phyloP scores from a whole-genome alignment of 2,113 vertebrate genomes.

The Menidia beryllina region DNA sequence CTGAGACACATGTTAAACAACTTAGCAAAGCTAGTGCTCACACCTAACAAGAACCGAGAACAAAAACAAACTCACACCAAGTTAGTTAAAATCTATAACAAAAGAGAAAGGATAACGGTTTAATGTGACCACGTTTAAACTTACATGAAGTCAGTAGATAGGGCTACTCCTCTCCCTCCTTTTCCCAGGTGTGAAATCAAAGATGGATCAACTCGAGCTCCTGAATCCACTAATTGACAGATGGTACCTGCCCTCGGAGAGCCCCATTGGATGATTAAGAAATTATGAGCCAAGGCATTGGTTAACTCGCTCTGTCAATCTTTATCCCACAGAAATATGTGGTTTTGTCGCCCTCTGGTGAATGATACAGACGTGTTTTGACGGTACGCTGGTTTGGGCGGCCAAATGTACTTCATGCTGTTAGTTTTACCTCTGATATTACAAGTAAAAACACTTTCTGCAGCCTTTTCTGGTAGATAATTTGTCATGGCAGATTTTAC shows the following conservation, averaged over 20 bases:
- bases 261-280: conserved; percentile 27
- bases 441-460: too few relatives aligned
- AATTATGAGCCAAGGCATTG: conserved; percentile 14
- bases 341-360: conserved; percentile 21
- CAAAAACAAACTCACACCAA: not conserved
- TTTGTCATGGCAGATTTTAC: not conserved
- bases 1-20: not conserved
- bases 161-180: rapidly evolving
- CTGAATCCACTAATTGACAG: rapidly evolving
- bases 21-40: too few relatives aligned
- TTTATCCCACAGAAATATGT: not conserved
- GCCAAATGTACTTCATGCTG: not conserved
- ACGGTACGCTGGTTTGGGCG: too few relatives aligned
- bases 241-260: not conserved
- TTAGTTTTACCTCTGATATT: not conserved
- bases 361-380: not conserved
- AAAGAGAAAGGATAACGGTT: rapidly evolving
- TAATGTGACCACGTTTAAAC: not conserved
- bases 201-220: not conserved
- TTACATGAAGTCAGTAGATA: not conserved
- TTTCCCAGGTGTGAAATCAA: not conserved
- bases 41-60: not conserved
- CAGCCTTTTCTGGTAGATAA: not conserved
- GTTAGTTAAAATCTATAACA: not conserved
- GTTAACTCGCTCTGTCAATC: conserved; percentile 49